Percentiles rank a stretch among this genome's conserved stretches.
These are phyloP conservation scores for Cantharis lateralis DNA, from an alignment of 2,888 invertebrate species.

Conservation along the genomic window DNA sequence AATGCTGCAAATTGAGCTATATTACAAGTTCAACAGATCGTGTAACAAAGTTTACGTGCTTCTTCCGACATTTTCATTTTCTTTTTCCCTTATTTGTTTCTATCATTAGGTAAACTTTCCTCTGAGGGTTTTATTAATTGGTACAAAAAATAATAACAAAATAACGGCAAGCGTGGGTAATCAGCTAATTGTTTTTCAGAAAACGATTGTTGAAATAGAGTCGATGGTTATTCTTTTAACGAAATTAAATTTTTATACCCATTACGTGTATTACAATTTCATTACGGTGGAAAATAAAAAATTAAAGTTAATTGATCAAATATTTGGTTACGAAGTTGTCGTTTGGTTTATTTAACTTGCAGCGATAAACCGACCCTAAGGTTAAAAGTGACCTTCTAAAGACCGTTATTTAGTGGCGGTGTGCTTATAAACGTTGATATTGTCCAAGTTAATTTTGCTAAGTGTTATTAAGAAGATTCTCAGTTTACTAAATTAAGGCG, in stretches of 20 bases:
- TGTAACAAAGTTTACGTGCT: conserved; percentile 12
- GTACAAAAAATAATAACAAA: neutral
- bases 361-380: neutral
- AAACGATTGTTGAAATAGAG: neutral
- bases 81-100: conserved; percentile 9
- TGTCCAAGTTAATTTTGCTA: conserved; percentile 6
- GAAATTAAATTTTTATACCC: neutral
- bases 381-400: neutral
- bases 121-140: neutral
- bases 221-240: neutral
- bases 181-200: neutral
- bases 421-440: neutral
- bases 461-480: conserved; percentile 1
- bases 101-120: neutral
- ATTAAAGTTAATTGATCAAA: neutral
- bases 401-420: neutral
- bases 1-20: conserved; percentile 6
- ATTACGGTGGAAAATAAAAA: neutral
- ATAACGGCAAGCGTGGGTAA: neutral
- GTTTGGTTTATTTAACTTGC: neutral
- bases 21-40: conserved; percentile 13
- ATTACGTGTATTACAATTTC: neutral
- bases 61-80: conserved; percentile 13
- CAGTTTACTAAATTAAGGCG: neutral
- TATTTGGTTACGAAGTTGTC: neutral